Base-by-base conservation (phyloP, 2,113 vertebrate genomes). In the Donacobius atricapilla region DNA sequence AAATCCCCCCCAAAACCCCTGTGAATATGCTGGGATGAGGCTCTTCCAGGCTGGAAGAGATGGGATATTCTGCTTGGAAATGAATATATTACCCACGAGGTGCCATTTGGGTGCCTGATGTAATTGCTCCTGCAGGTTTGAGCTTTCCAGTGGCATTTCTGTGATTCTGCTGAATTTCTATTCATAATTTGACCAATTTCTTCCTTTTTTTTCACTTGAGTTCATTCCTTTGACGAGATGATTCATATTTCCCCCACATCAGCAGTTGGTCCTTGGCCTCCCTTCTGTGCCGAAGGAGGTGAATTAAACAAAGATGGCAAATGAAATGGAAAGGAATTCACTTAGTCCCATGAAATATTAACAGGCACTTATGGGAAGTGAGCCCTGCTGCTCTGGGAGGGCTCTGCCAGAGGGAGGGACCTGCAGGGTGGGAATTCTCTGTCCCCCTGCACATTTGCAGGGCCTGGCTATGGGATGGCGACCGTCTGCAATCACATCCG, bases 221-320 rank as follows among this genome's bases (percentile, higher is more conserved):
- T 92, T 94, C 87, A 73, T 89, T 47, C 39, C 69, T 86, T 78
- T 83, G 68, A 70, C 4, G 11, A 35, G 71, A 48, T 60, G 53
- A 69, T 87, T 91, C 57, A 7, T 44, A 40, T 78, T 92, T 81
- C 31, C 51, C 65, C 44, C 42, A 76, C 45, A 87, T 68, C 54
- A 84, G 77, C 56, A 72, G 37, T 5, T 80, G 83, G 70, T 79
- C 57, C 56, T 72, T 51, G 45, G 45, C 69, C 30, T 76, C 73
- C 40, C 13, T 91, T 70, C 63, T 1, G 2, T 50, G 77, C 61
- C 61, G 75, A 51, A 80, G 48, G 66, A 83, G 50, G 75, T 90
- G 54, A 88, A 96, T 93, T 89, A 88, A 93, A 91, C 93, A 95
- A 96, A 95, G 90, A 83, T 66, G 57, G 58, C 61, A 93, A 95